Base-by-base conservation (phyloP, 2,113 vertebrate genomes). In the Salvelinus alpinus region DNA sequence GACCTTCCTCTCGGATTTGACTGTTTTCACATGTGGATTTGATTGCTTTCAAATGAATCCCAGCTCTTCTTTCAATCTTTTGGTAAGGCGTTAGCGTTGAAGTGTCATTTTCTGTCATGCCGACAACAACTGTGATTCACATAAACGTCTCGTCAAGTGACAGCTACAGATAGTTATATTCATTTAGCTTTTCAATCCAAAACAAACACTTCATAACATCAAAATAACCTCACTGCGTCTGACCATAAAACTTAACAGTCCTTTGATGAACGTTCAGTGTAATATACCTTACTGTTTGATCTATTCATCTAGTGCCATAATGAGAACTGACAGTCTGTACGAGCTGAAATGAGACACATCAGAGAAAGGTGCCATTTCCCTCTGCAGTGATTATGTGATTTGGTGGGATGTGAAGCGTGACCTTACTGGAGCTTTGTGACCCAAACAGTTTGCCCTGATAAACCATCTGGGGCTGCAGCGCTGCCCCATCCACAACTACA, bases 401-500 rank as follows among this genome's bases (percentile, higher is more conserved):
- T 75, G 75, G 62, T 6, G 22, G 59, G 77, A 31, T 78, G 70
- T 76, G 76, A 84, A 75, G 76, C 54, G 25, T 73, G 48, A 73
- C 77, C 71, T 70, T 75, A 66, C 65, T 57, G 64, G 72, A 67
- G 72, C 72, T 75, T 65, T 71, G 67, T 82, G 76, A 82, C 76
- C 76, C 85, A 73, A 84, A 67, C 74, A 77, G 75, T 71, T 84
- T 84, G 80, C 84, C 76, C 31, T 34, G 31, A 34, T 34, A 34
- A 34, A 34, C 31, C 31, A 34, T 6, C 31, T 34, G 31, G 34
- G 34, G 34, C 34, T 34, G 34, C 34, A 34, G 6, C 34, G 0
- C 34, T 34, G 34, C 34, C 34, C 34, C 34, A 65, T 68, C 73
- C 69, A 76, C 78, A 83, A 65, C 72, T 69, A 76, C 78, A 83